Base-by-base conservation (phyloP, 2,113 vertebrate species). In the Piprites chloris region DNA sequence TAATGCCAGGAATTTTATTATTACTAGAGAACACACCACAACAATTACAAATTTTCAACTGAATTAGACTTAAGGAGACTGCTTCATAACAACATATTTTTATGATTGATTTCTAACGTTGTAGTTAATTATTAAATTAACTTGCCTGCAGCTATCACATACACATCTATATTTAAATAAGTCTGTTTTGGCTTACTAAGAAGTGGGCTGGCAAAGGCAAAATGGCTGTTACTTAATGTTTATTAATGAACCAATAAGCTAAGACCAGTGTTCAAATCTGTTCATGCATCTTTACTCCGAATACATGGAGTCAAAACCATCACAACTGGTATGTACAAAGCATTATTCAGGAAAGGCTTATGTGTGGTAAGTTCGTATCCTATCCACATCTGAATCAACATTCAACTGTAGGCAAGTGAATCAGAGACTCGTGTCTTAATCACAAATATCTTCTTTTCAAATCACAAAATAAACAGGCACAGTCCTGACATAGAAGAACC, bases 111-210 rank as follows among this genome's bases (percentile, higher is more conserved):
- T 96, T 91, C 42, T 90, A 95, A 94, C 44, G 62, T 62, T 91
- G 80, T n/a, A 71, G 74, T 75, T 93, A 93, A 88, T 94, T 84
- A 94, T 47, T 76, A 95, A 85, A 94, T 77, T 69, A 78, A 91
- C n/a, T 83, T 79, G 65, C 88, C 80, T 87, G 72, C 41, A 93
- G 85, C 78, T 90, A 91, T 62, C 56, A 58, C 41, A 62, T n/a
- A 59, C 27, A 26, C 18, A 17, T 82, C 59, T 73, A 67, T 80
- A 89, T 81, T 94, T 91, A 82, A 87, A 87, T 71, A 56, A 85
- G 39, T 44, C 33, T 67, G 61, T 50, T 89, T 83, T 93, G 24
- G 33, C 66, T 90, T 87, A 49, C 61, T 85, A 85, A 80, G 24
- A 77, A 67, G 22, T 39, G 30, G 13, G 35, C 80, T 87, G 91